phyloP scores from a whole-genome alignment of 2,797 vertebrate species.

The Tokudaia muenninki region DNA sequence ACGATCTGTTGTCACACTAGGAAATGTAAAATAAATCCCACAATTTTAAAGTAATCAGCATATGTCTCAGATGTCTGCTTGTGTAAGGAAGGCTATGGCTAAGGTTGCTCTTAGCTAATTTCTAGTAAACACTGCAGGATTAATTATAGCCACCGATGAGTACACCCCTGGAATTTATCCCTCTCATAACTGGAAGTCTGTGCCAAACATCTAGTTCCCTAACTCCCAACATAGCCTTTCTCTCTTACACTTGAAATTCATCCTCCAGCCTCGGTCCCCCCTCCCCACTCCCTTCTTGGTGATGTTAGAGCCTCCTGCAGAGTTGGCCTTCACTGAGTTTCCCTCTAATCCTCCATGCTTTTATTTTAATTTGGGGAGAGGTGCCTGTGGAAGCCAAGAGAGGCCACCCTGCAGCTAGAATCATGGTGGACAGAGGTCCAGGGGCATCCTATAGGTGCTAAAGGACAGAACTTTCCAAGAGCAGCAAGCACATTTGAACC shows the following conservation, averaged over 20 bases:
- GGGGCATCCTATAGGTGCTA: background rate
- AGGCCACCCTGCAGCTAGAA: background rate
- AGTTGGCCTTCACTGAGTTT: background rate
- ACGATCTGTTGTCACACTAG: background rate
- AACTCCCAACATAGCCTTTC: background rate
- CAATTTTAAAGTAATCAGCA: background rate
- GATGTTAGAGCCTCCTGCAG: too few species aligned
- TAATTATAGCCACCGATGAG: background rate
- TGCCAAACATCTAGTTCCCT: background rate
- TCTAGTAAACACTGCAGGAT: background rate
- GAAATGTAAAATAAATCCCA: background rate
- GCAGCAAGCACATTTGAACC: background rate
- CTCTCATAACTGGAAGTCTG: background rate
- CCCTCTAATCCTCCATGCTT: too few species aligned
- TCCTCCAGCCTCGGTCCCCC: accelerated
- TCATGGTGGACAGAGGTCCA: background rate
- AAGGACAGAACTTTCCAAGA: background rate
- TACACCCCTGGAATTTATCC: background rate
- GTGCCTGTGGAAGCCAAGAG: background rate
- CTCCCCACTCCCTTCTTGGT: background rate
- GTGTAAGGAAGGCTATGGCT: background rate
- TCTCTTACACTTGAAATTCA: background rate
- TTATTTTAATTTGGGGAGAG: background rate
- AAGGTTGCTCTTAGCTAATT: background rate
- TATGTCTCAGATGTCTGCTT: background rate